Evolutionary conservation across 2,888 invertebrate genomes (phyloP), one percentile per base, ranked within the genome.

Genomic region (Drosophila austrosaltans): DNA sequence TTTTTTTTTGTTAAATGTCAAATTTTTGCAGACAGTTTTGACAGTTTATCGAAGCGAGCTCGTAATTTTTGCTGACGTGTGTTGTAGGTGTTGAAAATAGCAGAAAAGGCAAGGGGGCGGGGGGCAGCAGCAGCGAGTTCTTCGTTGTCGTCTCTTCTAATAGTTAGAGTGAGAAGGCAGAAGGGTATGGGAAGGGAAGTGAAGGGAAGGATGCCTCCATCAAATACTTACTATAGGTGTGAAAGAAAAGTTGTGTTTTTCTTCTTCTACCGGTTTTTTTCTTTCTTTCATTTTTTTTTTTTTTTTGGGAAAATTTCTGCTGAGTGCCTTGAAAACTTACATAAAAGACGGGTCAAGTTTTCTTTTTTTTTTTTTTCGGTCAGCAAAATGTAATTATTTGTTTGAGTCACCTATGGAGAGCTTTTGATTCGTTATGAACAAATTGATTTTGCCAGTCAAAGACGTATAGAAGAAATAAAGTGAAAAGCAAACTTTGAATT

Each of bases 1-100:
- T 62, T 54, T 75, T 68, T 69, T 75, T 74, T 85, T 81, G 61
- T 74, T 75, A 78, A 85, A 87, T 86, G 87, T 86, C 85, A 86
- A 86, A 85, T 86, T 87, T 83, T 81, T 82, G 82, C 85, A 87
- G 85, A 86, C 85, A 87, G 77, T 87, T 86, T 87, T 86, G 85
- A 86, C 85, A 86, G 85, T 85, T 86, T 87, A 86, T 86, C 85
- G 85, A 86, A 85, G 82, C 76, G 87, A 84, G 78, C 76, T 72
- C 81, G 83, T 84, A 84, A 83, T 86, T 84, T 84, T 64, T 81
- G 83, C 83, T 84, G 83, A 86, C 87, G 83, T 84, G 84, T 84
- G 83, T 86, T 81, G 66, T 72, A 86, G 81, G 83, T 86, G 83
- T 78, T 83, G 81, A 83, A 79, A 83, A 75, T 74, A 69, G 66